Evolutionary conservation across 2,113 vertebrate species (phyloP).

Genomic region (Sander lucioperca): DNA sequence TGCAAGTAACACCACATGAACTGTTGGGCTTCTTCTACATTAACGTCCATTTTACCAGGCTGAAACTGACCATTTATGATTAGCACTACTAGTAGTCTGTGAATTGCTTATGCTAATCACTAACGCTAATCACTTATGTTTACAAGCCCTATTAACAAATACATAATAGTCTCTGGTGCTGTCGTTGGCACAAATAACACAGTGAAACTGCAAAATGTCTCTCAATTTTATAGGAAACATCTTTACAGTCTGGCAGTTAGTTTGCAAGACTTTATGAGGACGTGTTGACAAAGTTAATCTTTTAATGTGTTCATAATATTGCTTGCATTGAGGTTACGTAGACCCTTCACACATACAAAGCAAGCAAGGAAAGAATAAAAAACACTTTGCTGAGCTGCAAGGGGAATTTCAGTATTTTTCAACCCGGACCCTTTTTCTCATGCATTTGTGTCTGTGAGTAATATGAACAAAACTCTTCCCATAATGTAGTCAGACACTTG

Average conservation of each 20-base stretch:
- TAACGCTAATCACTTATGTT: neutral
- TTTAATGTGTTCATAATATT: neutral
- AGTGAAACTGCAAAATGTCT: neutral
- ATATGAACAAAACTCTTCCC: too few relatives aligned
- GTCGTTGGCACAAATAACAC: neutral
- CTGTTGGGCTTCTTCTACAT: neutral
- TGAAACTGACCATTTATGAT: neutral
- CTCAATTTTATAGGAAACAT: neutral
- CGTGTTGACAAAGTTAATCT: neutral
- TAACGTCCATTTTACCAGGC: neutral
- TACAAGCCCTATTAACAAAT: neutral
- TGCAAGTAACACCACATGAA: neutral
- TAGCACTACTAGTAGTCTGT: neutral
- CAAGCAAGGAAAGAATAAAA: neutral
- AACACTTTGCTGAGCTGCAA: neutral
- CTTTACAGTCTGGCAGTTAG: neutral
- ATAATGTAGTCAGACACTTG: too few relatives aligned
- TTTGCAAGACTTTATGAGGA: slow-evolving; percentile 4
- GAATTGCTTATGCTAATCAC: neutral
- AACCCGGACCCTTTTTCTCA: too few relatives aligned
- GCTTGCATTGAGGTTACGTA: neutral
- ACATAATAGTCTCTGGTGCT: neutral
- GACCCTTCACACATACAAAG: neutral
- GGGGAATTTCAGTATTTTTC: too few relatives aligned
- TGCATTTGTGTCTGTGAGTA: too few relatives aligned